Evolutionary conservation across 1,140 invertebrate species (phyloP), one percentile per base, ranked within the genome.

Genomic region (Diabrotica undecimpunctata): DNA sequence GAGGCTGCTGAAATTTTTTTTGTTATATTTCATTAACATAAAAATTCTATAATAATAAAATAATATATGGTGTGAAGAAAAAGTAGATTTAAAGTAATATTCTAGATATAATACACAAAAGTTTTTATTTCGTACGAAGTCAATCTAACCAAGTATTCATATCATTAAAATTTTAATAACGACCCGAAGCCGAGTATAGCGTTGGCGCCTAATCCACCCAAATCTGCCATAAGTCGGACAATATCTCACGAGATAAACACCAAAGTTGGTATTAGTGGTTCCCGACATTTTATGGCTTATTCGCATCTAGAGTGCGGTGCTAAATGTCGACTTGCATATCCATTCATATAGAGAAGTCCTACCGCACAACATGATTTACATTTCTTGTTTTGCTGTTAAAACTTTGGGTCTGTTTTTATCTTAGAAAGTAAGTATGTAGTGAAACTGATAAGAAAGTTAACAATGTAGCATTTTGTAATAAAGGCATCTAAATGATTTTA

Each of bases 291-390:
- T 72, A 72, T 68, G 54, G 70, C 64, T 71, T 71, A 71, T 70
- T 62, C 65, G 59, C 50, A 54, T 63, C 41, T 46, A 62, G 38
- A 65, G 67, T 46, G 58, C 61, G 70, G 70, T 61, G 70, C 67
- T 73, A 73, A 71, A 73, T 61, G 71, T 73, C 71, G 68, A 64
- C 56, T 57, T 54, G 65, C 71, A 73, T 73, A 73, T 67, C 71
- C 71, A 69, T 71, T 71, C 70, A 71, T 71, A 71, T 63, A 71
- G 64, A 69, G 41, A 65, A 58, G 61, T 62, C 13, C 10, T 50
- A 68, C 67, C 70, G 65, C 67, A 61, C 54, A 12, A 61, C 5
- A 46, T 46, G 41, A 46, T 46, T 46, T 46, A 46, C 41, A 6
- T 46, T n/a, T 10, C 41, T 10, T 46, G 41, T 46, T 46, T 46